Conservation (phyloP, 2,113 vertebrate genomes). For the Brachirus orientalis region DNA sequence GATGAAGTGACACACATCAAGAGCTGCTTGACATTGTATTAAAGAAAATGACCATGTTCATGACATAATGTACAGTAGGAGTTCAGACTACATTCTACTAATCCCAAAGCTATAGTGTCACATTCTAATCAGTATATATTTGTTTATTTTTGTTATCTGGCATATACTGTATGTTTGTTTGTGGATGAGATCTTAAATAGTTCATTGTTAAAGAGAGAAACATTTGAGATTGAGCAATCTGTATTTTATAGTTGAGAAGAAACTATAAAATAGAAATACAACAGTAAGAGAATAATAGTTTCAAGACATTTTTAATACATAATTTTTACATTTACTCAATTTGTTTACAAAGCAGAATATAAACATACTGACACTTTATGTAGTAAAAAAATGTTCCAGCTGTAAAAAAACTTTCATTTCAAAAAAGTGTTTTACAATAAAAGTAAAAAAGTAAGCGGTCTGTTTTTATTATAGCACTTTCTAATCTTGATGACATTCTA, state of each 20-base stretch:
- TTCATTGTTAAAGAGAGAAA: neutral
- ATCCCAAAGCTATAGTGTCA: no score
- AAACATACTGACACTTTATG: conserved; percentile 5
- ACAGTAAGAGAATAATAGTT: neutral
- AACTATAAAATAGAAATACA: no score
- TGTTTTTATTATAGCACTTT: no score
- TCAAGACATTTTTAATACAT: neutral
- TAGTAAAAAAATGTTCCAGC: neutral
- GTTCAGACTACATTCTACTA: no score
- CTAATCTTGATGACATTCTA: no score
- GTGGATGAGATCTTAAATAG: no score
- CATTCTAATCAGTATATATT: no score
- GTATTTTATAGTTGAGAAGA: no score
- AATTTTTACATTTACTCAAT: neutral
- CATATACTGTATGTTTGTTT: neutral
- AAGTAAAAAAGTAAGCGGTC: neutral
- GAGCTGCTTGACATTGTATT: neutral
- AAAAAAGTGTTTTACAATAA: neutral
- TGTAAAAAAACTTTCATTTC: neutral
- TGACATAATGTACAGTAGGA: no score
- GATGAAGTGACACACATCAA: neutral
- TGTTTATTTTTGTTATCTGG: no score
- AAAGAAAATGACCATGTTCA: no score
- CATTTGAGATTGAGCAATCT: neutral
- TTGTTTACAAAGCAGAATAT: conserved; percentile 7